These are phyloP conservation scores for Andrena minutula DNA, from an alignment of 2,888 invertebrate genomes.

Conservation along the genomic window DNA sequence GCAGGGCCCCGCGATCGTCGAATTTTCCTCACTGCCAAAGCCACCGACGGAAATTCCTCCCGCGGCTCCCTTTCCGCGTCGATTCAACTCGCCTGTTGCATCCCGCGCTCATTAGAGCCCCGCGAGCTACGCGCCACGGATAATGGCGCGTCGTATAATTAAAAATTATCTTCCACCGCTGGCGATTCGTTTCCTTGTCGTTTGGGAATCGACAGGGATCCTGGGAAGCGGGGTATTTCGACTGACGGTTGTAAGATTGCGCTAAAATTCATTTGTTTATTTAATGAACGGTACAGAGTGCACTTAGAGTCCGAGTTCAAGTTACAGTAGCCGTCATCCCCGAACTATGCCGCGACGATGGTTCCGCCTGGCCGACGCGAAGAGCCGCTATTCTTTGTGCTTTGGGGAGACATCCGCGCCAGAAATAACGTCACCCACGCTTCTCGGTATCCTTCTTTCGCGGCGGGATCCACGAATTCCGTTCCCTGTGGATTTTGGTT, in stretches of 20 bases:
- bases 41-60: slow-evolving; percentile 47
- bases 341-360: slow-evolving; percentile 16
- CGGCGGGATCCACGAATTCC: slow-evolving; percentile 61
- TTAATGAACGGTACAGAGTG: not conserved
- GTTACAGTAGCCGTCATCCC: too few species aligned
- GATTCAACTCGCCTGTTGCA: slow-evolving; percentile 18
- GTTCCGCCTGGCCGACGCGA: slow-evolving; percentile 33
- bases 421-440: slow-evolving; percentile 67
- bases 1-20: slow-evolving; percentile 43
- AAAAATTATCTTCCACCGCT: slow-evolving; percentile 17
- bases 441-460: slow-evolving; percentile 60
- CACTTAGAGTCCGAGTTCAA: not conserved
- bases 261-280: not conserved
- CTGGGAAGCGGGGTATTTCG: not conserved
- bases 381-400: slow-evolving; percentile 48
- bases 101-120: slow-evolving; percentile 34
- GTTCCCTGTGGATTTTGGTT: slow-evolving; percentile 58
- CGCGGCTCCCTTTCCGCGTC: slow-evolving; percentile 23
- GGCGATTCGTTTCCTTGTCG: slow-evolving; percentile 18
- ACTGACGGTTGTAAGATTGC: not conserved
- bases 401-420: slow-evolving; percentile 53
- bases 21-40: slow-evolving; percentile 53
- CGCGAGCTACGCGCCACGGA: not conserved
- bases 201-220: not conserved
- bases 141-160: slow-evolving; percentile 34